Percentiles rank a stretch among this genome's conserved stretches.
Evolutionary conservation across 2,113 vertebrate species (phyloP).

Genomic region (Chaetops frenatus): DNA sequence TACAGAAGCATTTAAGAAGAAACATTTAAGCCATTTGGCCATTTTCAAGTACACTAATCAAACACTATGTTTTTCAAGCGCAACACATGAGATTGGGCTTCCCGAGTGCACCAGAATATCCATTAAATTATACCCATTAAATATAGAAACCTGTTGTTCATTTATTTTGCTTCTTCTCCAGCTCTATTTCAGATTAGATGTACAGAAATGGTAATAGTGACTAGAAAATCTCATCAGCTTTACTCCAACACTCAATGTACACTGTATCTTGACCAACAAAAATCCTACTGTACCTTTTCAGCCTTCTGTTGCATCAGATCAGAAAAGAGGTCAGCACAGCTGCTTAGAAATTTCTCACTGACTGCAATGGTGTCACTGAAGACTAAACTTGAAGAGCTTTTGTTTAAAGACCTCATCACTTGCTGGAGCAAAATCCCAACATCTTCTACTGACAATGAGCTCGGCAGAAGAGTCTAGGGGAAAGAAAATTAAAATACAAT

Average conservation of each 20-base stretch:
- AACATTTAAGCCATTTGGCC: neutral
- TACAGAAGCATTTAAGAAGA: neutral
- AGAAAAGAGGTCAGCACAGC: constrained; percentile 80
- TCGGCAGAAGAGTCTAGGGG: constrained; percentile 85
- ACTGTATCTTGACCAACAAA: neutral
- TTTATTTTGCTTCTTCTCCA: neutral
- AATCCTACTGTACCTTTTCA: constrained; percentile 78
- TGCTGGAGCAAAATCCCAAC: constrained; percentile 85
- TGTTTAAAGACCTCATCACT: constrained; percentile 82
- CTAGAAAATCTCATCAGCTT: neutral
- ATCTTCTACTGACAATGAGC: constrained; percentile 87
- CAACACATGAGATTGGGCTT: neutral
- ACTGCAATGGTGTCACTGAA: constrained; percentile 83
- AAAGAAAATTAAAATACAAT: neutral
- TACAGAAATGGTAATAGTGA: neutral
- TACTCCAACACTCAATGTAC: fast-evolving
- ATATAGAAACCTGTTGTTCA: neutral
- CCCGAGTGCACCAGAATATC: neutral
- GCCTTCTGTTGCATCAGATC: constrained; percentile 89
- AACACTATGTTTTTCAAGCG: neutral
- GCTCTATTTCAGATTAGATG: neutral
- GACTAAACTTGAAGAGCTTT: constrained; percentile 75
- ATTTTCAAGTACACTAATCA: neutral
- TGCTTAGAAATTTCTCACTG: constrained; percentile 89
- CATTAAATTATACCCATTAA: neutral